These are phyloP conservation scores for Origma solitaria DNA, from an alignment of 2,113 vertebrate genomes.

Conservation along the genomic window DNA sequence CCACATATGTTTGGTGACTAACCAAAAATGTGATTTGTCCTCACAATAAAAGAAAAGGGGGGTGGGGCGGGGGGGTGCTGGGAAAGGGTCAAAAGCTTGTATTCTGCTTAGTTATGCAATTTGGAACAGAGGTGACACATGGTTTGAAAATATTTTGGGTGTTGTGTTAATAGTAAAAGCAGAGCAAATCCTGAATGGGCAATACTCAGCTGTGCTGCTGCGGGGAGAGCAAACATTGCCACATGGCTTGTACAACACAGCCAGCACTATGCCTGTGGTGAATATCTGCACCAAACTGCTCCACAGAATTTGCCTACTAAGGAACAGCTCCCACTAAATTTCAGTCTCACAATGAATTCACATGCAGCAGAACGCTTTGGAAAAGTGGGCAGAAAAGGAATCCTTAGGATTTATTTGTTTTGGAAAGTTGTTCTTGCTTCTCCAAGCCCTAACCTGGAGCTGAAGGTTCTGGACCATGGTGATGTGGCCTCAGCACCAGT, in stretches of 20 bases:
- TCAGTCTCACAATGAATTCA: neutral
- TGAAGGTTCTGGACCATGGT: neutral
- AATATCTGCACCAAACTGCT: neutral
- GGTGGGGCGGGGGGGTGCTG: accelerated
- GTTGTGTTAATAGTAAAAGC: neutral
- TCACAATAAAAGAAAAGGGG: neutral
- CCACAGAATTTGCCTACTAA: neutral
- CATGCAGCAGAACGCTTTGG: neutral
- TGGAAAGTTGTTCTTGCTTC: neutral
- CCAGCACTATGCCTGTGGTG: neutral
- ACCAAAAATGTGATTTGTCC: neutral
- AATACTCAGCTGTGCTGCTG: neutral
- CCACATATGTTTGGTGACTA: conserved; percentile 22
- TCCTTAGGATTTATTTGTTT: neutral
- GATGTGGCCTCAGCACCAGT: neutral
- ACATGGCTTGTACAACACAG: neutral
- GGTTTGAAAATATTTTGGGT: conserved; percentile 3
- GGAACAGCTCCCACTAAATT: neutral
- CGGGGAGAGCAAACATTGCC: neutral
- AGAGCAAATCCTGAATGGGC: neutral
- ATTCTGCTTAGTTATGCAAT: neutral
- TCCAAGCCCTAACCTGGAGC: neutral
- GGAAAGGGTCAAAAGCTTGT: neutral
- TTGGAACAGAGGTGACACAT: neutral
- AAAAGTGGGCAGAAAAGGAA: neutral